Conservation (phyloP, 2,888 invertebrate genomes). For the Beris chalybata region DNA sequence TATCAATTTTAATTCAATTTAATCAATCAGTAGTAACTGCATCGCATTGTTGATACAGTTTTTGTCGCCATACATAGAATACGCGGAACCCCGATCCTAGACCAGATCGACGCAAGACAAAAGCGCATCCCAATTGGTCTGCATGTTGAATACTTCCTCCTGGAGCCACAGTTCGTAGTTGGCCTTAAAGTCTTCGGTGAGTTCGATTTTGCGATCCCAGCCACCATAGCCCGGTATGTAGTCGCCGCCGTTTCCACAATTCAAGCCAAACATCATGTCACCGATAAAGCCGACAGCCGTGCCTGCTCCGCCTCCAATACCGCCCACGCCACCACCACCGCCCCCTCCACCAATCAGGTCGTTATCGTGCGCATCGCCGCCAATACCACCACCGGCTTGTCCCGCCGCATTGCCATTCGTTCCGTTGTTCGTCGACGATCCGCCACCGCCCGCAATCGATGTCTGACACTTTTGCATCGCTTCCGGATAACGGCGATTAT, state of each 20-base stretch:
- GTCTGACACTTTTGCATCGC: constrained; percentile 54
- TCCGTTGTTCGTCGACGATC: constrained; percentile 42
- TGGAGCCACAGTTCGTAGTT: constrained; percentile 96
- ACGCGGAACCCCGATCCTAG: too few relatives aligned
- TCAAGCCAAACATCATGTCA: constrained; percentile 28
- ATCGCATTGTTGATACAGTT: too few relatives aligned
- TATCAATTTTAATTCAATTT: too few relatives aligned
- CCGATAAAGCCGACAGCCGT: constrained; percentile 32
- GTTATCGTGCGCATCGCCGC: constrained; percentile 11
- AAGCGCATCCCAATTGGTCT: constrained; percentile 74
- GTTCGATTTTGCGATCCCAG: constrained; percentile 62
- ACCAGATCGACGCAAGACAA: constrained; percentile 10
- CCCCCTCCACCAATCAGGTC: not conserved
- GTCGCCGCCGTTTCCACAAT: constrained; percentile 39
- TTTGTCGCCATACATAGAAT: too few relatives aligned
- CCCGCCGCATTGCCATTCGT: constrained; percentile 40
- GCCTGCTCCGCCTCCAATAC: constrained; percentile 29
- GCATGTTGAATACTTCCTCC: constrained; percentile 90
- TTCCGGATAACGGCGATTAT: constrained; percentile 83
- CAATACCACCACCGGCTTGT: constrained; percentile 23
- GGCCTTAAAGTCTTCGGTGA: constrained; percentile 90
- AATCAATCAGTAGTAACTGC: too few relatives aligned
- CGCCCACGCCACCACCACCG: constrained; percentile 42
- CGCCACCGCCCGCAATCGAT: constrained; percentile 36
- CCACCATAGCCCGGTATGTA: constrained; percentile 54